These are phyloP conservation scores for Mizuhopecten yessoensis DNA, from an alignment of 1,140 invertebrate species.

Conservation along the genomic window DNA sequence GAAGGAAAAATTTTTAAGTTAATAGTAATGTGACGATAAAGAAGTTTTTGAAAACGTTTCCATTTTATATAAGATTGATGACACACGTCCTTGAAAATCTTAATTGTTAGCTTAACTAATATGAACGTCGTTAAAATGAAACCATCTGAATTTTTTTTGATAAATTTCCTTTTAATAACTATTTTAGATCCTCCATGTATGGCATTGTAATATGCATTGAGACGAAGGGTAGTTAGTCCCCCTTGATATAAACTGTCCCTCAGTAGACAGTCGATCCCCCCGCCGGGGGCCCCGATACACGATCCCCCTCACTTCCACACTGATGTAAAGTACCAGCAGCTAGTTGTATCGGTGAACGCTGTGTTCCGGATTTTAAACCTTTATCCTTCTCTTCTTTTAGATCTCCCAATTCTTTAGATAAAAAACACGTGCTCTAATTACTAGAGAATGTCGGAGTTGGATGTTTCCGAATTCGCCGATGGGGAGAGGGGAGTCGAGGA, in stretches of 20 bases:
- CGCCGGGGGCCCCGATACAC: background rate
- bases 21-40: too few relatives aligned
- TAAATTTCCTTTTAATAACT: too few relatives aligned
- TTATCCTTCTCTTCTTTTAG: background rate
- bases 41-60: too few relatives aligned
- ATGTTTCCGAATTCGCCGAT: constrained; percentile 6
- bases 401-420: constrained; percentile 27
- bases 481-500: background rate
- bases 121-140: too few relatives aligned
- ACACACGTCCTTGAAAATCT: too few relatives aligned
- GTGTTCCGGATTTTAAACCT: background rate
- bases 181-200: too few relatives aligned
- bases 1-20: too few relatives aligned
- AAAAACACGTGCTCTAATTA: constrained; percentile 1
- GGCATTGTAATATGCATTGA: too few relatives aligned
- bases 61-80: too few relatives aligned
- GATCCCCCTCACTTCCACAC: constrained; percentile 18
- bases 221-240: too few relatives aligned
- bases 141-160: too few relatives aligned
- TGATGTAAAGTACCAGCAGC: background rate
- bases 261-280: background rate
- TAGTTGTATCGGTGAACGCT: background rate
- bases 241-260: background rate
- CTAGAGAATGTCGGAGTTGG: constrained; percentile 24
- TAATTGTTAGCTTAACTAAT: too few relatives aligned